Conservation (phyloP, 2,888 invertebrate species). For the Isoperla grammatica region DNA sequence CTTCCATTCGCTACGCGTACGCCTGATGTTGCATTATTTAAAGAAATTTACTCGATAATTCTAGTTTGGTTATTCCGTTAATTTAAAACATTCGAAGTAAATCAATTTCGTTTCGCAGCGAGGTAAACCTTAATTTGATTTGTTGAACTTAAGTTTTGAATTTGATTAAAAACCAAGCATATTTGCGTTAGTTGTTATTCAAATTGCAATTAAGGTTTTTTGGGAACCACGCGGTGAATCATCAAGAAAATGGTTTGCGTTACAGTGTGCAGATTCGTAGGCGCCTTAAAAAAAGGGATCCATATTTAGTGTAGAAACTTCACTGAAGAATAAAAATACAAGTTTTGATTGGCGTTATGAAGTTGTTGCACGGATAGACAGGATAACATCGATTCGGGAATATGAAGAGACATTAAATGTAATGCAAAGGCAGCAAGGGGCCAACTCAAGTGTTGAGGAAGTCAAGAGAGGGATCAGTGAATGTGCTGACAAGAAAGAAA, state of each 20-base stretch:
- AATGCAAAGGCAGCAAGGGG: not conserved
- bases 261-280: not conserved
- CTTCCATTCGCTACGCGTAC: too few relatives aligned
- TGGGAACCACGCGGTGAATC: not conserved
- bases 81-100: too few relatives aligned
- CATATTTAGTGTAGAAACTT: constrained; percentile 8
- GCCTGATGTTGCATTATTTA: too few relatives aligned
- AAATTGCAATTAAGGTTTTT: too few relatives aligned
- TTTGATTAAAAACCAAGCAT: too few relatives aligned
- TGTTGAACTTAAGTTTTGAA: too few relatives aligned
- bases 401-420: not conserved
- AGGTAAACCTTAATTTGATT: too few relatives aligned
- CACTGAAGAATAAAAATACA: constrained; percentile 8
- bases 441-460: constrained; percentile 5
- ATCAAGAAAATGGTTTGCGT: not conserved
- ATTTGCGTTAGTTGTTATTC: too few relatives aligned
- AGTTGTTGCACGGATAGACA: constrained; percentile 10
- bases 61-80: too few relatives aligned
- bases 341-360: constrained; percentile 15
- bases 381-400: constrained; percentile 6
- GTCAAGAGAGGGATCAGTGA: constrained; percentile 3
- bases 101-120: too few relatives aligned
- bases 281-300: not conserved
- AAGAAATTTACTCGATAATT: too few relatives aligned
- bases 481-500: too few relatives aligned